Conservation (phyloP, 37 sponge, comb jelly and placozoan species). For the Chondrilla cf. caribensis region DNA sequence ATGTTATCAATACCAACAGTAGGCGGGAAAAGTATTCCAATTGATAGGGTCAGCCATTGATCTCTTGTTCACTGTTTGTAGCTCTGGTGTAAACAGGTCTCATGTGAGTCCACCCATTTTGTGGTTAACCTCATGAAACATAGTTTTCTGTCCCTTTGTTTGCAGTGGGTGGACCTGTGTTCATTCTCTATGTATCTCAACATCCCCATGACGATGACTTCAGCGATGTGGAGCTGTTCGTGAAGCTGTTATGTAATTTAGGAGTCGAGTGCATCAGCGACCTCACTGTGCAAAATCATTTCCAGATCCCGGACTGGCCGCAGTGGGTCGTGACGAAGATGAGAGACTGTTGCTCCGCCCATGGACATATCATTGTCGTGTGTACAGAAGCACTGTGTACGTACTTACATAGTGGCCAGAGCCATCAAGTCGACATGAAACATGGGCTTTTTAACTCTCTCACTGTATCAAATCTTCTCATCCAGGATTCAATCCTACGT, state of each 20-base stretch:
- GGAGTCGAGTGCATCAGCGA: not conserved
- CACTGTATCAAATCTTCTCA: not conserved
- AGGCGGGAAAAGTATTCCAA: too few relatives aligned
- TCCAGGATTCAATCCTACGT: not conserved
- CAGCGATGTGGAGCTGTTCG: not conserved
- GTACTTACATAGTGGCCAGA: not conserved
- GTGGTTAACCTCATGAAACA: too few relatives aligned
- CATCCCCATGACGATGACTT: not conserved
- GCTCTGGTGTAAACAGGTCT: too few relatives aligned
- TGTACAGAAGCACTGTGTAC: not conserved
- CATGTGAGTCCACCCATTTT: too few relatives aligned
- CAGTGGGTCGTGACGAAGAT: not conserved
- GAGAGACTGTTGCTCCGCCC: not conserved
- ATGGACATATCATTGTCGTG: not conserved
- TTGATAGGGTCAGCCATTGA: too few relatives aligned
- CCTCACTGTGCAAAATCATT: not conserved
- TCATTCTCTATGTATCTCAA: not conserved
- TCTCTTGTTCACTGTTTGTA: too few relatives aligned
- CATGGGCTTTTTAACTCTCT: not conserved
- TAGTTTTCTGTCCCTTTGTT: too few relatives aligned
- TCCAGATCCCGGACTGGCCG: not conserved
- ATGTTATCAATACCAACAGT: too few relatives aligned
- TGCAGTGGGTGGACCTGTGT: constrained; percentile 15
- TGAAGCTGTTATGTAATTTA: not conserved
- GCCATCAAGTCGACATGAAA: not conserved